Base-by-base conservation (phyloP, 2,888 invertebrate genomes). In the Panzeria rudis region DNA sequence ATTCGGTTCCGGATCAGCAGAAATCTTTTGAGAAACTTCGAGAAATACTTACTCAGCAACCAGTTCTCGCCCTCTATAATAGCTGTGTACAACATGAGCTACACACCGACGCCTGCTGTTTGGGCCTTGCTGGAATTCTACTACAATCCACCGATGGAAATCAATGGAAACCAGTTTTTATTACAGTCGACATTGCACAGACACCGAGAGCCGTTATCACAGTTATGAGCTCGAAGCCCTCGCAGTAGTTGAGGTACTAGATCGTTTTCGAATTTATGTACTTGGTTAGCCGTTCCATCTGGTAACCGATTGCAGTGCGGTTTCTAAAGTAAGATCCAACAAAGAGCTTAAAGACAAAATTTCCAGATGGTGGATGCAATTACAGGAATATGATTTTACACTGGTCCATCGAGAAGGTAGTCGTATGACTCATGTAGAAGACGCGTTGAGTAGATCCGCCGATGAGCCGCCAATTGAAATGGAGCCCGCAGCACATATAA, bases 181-280 rank as follows among this genome's bases (percentile, higher is more conserved):
- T 20, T 87, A 68, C 56, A 87, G 84, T 32, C 72, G 87, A 9
- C 83, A 73, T 9, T 86, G 86, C 5, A 84, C 68, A 1, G 79
- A 81, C 1, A 35, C 75, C 0, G 86, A 86, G 52, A 47, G 66
- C 13, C 23, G 20, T 0, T 87, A 86, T 17, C 86, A 84, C 20
- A 83, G 84, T 17, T 86, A 86, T 61, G 87, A 87, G 32, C 50
- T 86, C 0, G 83, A 87, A 50, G 83, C 68, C 15, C 59, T 87
- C 0, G 85, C 86, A 2, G 80, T 79, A 9, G 86, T 88, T 3
- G 86, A 84, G 15, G 11, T 41, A 9, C 38, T 83, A 0, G 73
- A 86, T 25, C 83, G 73, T n/a, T 86, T 86, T 29, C 62, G 83
- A n/a, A 41, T 73, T 9, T 81, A 81, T n/a, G 2, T 83, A 7